A percentile compares a stretch with the other conserved stretches of the same genome.
Conservation (phyloP, 2,113 vertebrate species). For the Hemibagrus wyckioides region DNA sequence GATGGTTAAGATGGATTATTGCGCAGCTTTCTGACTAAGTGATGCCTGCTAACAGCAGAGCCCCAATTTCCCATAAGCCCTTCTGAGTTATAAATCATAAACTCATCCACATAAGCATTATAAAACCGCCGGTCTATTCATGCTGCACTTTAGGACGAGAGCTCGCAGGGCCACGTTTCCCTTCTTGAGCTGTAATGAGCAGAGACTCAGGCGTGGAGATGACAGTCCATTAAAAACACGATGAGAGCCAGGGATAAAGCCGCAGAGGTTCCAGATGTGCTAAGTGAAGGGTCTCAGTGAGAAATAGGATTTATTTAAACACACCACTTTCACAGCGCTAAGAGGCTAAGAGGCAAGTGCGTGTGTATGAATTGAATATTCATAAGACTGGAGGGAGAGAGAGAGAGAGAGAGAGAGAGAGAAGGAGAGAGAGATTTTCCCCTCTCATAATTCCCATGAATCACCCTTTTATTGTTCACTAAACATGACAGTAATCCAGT, state of each 20-base stretch:
- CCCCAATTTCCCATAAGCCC: conserved; percentile 39
- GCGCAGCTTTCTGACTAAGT: conserved; percentile 39
- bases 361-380: not conserved
- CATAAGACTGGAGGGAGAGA: not conserved
- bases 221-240: conserved; percentile 19
- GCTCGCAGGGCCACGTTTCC: not conserved
- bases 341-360: not conserved
- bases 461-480: not conserved
- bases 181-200: conserved; percentile 29
- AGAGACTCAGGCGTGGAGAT: not conserved
- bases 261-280: not conserved
- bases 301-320: not conserved
- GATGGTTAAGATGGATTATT: conserved; percentile 28
- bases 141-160: conserved; percentile 16
- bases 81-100: conserved; percentile 19
- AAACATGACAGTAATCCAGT: not conserved
- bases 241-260: not conserved
- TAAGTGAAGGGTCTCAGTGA: not conserved
- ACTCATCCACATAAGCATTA: not conserved
- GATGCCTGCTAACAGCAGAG: conserved; percentile 22
- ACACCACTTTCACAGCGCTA: not conserved
- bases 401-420: not conserved
- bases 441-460: not conserved
- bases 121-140: conserved; percentile 12
- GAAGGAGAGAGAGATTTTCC: not conserved